Base-by-base conservation (phyloP, 1,140 invertebrate genomes). In the Camponotus pennsylvanicus region DNA sequence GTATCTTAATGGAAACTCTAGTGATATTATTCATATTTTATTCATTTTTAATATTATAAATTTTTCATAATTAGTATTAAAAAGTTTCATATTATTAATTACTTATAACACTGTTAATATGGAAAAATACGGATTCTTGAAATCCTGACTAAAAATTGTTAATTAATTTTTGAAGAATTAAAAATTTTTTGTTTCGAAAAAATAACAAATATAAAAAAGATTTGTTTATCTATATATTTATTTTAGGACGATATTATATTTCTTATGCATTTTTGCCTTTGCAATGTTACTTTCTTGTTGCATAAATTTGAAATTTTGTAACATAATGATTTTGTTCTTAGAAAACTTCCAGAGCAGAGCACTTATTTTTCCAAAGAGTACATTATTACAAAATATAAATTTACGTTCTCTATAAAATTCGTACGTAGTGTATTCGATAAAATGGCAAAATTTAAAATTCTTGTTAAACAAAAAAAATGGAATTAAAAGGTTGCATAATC, bases 371-470 rank as follows among this genome's bases (percentile, higher is more conserved):
- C 40, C 37, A 37, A 1, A 27, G 11, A 21, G 49, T n/a, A n/a
- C 21, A 55, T 42, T 42, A n/a, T 13, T 8, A 57, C 21, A 37
- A 57, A 71, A 80, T 49, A 73, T 73, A 83, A 83, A 83, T 63
- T 21, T 80, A 42, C 37, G 18, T 73, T 82, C 45, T 52, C 52
- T 34, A 57, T 34, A 45, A 85, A 52, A 57, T 15, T 61, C 34
- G 42, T 61, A 64, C 80, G 42, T 59, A 86, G 64, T 52, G n/a
- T 40, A 45, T 34, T 67, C 52, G 64, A 86, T 27, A 40, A 40
- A 82, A 71, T 82, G 78, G 66, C 78, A 82, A 82, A 70, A 52
- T 82, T 82, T 52, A 82, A 71, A 52, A 82, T 70, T 59, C 78
- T 32, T 42, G 37, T n/a, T 52, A 52, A 34, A 63, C 45, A 21